phyloP scores from a whole-genome alignment of 2,113 vertebrate genomes.

The Silurus asotus region DNA sequence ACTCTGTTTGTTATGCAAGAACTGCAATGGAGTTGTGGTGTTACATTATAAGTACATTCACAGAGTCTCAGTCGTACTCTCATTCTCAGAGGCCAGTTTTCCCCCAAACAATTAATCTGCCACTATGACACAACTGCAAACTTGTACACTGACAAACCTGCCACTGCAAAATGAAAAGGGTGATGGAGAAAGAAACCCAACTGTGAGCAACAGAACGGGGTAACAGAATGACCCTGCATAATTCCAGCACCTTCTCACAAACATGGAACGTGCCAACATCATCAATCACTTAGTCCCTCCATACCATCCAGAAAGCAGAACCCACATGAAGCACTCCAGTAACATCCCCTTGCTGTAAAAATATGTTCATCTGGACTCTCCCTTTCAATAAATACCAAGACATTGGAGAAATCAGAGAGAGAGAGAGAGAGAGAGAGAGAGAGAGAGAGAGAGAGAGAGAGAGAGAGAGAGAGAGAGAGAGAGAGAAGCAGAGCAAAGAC shows the following conservation, averaged over 20 bases:
- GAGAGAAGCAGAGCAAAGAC: slow-evolving; percentile 30
- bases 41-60: neutral
- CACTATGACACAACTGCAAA: neutral
- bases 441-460: too few relatives aligned
- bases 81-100: neutral
- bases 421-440: too few relatives aligned
- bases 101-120: neutral
- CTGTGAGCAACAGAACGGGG: neutral
- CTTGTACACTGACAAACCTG: neutral
- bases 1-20: neutral
- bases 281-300: slow-evolving; percentile 47
- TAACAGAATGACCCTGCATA: slow-evolving; percentile 1
- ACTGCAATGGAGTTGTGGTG: neutral
- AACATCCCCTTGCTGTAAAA: neutral
- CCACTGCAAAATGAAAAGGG: neutral
- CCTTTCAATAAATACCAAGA: slow-evolving; percentile 27
- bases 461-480: neutral
- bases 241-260: neutral
- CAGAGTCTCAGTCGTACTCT: too few relatives aligned
- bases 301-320: neutral
- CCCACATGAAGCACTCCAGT: neutral
- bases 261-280: slow-evolving; percentile 21
- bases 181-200: neutral
- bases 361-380: slow-evolving; percentile 9
- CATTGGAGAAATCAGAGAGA: slow-evolving; percentile 40